Evolutionary conservation across 2,113 vertebrate species (phyloP), one percentile per base, ranked within the genome.

Genomic region (Geococcyx californianus): DNA sequence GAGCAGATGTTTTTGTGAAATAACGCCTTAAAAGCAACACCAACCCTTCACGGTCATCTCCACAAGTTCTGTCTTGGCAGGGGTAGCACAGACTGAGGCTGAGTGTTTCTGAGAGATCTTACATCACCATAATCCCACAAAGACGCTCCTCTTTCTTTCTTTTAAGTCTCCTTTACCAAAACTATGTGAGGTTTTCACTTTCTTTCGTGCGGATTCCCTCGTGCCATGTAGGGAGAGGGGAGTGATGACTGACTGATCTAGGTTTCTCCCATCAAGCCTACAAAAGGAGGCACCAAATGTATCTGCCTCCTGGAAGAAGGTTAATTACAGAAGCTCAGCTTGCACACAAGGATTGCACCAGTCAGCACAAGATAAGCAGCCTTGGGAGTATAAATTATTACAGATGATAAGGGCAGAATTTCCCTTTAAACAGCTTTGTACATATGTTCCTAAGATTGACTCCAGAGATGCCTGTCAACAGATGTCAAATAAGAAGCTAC

Each of bases 371-470:
- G 83, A 87, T 83, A 91, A 80, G 84, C 38, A 86, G 89, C 69
- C 34, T 67, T 38, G 45, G 93, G 42, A 69, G 52, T 68, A 79
- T 93, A 89, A 88, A 63, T 75, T 84, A 83, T 34, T 25, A 10
- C 38, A 74, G 92, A 94, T 64, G 89, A 87, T 84, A 38, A 86
- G 33, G 33, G 73, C 68, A 95, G 84, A 82, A n/a, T 70, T 74
- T 69, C 54, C 69, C 51, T 38, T 82, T 36, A 59, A 76, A 66
- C 40, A 64, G 75, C 66, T 45, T 6, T n/a, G 60, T 77, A 74
- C 90, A 92, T 33, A 10, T 66, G 89, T 88, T 79, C 47, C 82
- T 9, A 8, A 81, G 75, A 90, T 85, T 90, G 84, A 58, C 90
- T 96, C 28, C 94, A 47, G 89, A 82, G 80, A 26, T 0, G 29